These are phyloP conservation scores for Odontomyia ornata DNA, from an alignment of 2,888 invertebrate genomes.

Conservation along the genomic window DNA sequence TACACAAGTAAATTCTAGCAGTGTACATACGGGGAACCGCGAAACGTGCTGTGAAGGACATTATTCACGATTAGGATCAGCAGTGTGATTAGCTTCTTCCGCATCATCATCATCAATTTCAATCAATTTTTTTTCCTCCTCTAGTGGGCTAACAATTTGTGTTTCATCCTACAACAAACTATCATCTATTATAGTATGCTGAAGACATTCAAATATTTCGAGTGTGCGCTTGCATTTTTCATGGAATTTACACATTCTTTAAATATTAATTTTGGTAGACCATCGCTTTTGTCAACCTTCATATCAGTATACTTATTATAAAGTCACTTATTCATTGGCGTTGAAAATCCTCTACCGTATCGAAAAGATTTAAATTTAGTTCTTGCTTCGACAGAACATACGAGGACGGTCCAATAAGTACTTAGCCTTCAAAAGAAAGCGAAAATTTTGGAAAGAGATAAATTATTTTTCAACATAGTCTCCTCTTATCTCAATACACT, in stretches of 20 bases:
- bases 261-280: conserved; percentile 59
- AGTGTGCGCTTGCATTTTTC: conserved; percentile 58
- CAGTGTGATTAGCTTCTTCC: no score
- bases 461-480: no score
- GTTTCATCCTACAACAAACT: neutral
- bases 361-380: conserved; percentile 58
- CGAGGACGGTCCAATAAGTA: no score
- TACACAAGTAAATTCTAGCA: no score
- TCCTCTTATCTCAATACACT: no score
- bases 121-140: neutral
- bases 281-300: conserved; percentile 55
- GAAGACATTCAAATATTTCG: conserved; percentile 51
- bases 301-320: conserved; percentile 57
- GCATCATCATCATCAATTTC: neutral
- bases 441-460: no score
- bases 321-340: conserved; percentile 56
- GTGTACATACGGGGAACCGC: no score
- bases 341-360: conserved; percentile 58
- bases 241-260: conserved; percentile 60
- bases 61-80: no score
- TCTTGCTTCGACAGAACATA: conserved; percentile 58
- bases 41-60: no score
- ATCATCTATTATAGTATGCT: neutral
- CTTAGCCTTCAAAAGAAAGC: no score
- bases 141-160: neutral